Evolutionary conservation across 1,140 invertebrate genomes (phyloP).

Genomic region (Diploscapter pachys): DNA sequence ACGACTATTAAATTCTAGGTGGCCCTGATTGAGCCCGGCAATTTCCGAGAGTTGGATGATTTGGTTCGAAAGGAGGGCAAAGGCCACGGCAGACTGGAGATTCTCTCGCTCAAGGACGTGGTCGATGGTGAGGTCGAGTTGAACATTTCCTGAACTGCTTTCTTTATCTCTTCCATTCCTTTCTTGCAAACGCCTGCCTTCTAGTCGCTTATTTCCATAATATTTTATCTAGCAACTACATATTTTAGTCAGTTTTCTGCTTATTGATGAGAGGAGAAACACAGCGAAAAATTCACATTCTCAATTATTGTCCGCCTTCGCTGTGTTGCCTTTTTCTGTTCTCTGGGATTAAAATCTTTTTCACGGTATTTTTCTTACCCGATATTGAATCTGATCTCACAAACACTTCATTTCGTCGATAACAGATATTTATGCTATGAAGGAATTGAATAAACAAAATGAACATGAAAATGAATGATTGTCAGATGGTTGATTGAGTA

Average conservation of each 20-base stretch:
- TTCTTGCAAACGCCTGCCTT: neutral
- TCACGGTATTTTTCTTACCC: too few species aligned
- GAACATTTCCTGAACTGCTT: neutral
- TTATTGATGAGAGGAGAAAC: constrained; percentile 2
- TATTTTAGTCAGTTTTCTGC: neutral
- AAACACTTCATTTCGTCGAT: too few species aligned
- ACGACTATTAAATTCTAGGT: constrained; percentile 36
- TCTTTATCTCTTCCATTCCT: constrained; percentile 1
- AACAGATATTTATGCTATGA: too few species aligned
- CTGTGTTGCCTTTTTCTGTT: neutral
- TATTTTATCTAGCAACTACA: neutral
- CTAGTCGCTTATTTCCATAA: neutral
- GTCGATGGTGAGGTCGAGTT: constrained; percentile 61
- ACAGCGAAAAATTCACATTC: neutral
- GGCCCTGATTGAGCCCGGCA: constrained; percentile 63
- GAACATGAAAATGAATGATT: too few species aligned
- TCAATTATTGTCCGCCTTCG: neutral
- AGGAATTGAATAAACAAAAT: too few species aligned
- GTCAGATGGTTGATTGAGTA: too few species aligned
- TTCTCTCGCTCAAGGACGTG: constrained; percentile 63
- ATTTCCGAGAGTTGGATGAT: constrained; percentile 62
- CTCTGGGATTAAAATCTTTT: neutral
- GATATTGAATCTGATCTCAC: too few species aligned
- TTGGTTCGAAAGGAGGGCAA: constrained; percentile 60
- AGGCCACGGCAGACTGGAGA: constrained; percentile 62